Base-by-base conservation (phyloP, 2,113 vertebrate genomes). In the Mellivora capensis region DNA sequence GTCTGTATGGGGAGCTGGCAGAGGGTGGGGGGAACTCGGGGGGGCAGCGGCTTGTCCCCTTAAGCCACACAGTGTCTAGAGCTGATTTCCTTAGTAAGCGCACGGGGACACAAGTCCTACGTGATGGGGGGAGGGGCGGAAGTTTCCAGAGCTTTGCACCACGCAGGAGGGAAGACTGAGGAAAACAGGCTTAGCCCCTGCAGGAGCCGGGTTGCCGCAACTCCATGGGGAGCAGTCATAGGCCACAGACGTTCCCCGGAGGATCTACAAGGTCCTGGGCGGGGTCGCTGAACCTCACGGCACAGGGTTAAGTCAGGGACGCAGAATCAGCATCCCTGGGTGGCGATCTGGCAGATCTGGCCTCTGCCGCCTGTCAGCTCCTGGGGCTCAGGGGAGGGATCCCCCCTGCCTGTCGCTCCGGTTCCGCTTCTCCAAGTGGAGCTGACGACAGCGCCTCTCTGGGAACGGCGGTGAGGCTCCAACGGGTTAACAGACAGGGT, bases 381-480 rank as follows among this genome's bases (percentile, higher is more conserved):
- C 0, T 17, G 27, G 0, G 4, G 59, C 37, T 76, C 21, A 31
- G 80, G 27, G 0, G 0, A 54, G n/a, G 6, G 71, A 3, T 17
- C 20, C 52, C 6, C 34, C 6, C 71, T 4, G 74, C 52, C 61
- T 10, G 25, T 6, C 54, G 20, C 62, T 80, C 61, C 0, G 34
- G 25, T 7, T 86, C 74, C 52, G 67, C 57, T 10, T 49, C 47
- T 67, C n/a, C 54, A 29, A 42, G 44, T 0, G 31, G 25, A 59
- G 37, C 52, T 2, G 23, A 7, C 1, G 1, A 15, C 57, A 76
- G 77, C 0, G 2, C 37, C 3, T 31, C 20, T 39, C 37, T 7
- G 0, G 0, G 25, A 69, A 20, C 1, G 29, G 39, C 44, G 6
- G 9, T 29, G n/a, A 15, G 37, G 15, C 39, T 34, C 31, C 21